These are phyloP conservation scores for Drosophila colorata DNA, from an alignment of 2,888 invertebrate species.

Conservation along the genomic window DNA sequence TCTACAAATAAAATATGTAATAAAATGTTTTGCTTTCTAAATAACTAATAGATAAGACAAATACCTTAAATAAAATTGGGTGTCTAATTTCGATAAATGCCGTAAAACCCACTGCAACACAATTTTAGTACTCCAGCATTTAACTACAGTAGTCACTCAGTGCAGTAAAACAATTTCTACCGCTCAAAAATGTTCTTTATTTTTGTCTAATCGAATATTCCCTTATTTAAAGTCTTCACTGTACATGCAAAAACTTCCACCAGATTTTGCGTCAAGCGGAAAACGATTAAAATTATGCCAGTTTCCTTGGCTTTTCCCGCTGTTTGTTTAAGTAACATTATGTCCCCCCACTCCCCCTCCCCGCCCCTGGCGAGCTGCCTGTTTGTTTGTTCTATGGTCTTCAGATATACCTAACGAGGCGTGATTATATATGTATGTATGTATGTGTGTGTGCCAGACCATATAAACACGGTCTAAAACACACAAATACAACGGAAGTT, in stretches of 20 bases:
- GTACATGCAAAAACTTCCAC: conserved; percentile 50
- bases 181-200: no score
- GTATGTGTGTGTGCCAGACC: conserved; percentile 16
- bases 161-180: no score
- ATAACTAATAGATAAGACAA: no score
- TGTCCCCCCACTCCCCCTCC: conserved; percentile 12
- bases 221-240: conserved; percentile 27
- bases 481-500: conserved; percentile 70
- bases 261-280: conserved; percentile 50
- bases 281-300: conserved; percentile 69
- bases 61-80: no score
- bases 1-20: no score
- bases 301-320: conserved; percentile 42
- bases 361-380: conserved; percentile 5
- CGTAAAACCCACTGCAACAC: no score
- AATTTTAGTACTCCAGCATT: no score
- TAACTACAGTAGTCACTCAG: no score
- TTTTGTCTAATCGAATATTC: no score
- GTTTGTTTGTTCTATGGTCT: conserved; percentile 73
- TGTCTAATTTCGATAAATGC: no score
- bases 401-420: conserved; percentile 27
- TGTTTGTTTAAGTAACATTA: conserved; percentile 68
- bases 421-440: not conserved
- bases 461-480: conserved; percentile 53
- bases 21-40: not conserved